Evolutionary conservation across 1,140 invertebrate species (phyloP).

Genomic region (Drosophila mauritiana): DNA sequence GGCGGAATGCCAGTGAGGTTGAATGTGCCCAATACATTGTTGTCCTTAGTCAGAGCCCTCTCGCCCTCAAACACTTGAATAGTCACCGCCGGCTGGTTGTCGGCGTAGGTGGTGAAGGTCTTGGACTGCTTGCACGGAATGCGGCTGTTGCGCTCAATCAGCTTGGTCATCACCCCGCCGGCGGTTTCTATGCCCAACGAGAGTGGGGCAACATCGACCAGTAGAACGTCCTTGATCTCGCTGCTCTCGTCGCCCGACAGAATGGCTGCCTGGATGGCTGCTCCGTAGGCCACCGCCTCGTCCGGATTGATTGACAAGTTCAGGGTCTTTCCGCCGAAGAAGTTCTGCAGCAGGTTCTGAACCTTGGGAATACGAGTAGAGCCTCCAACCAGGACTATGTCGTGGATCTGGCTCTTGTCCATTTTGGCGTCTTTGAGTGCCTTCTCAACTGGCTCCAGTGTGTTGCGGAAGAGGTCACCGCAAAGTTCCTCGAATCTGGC

Average conservation of each 20-base stretch:
- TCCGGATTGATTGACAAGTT: conserved; percentile 92
- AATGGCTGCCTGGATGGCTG: conserved; percentile 92
- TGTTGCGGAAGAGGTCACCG: conserved; percentile 90
- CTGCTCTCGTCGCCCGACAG: conserved; percentile 88
- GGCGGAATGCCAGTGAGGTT: conserved; percentile 92
- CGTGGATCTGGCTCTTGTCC: conserved; percentile 88
- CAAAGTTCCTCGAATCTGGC: conserved; percentile 94
- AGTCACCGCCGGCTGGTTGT: conserved; percentile 89
- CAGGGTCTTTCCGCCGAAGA: conserved; percentile 87
- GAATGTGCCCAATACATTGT: conserved; percentile 91
- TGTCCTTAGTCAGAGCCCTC: conserved; percentile 89
- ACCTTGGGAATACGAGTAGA: conserved; percentile 88
- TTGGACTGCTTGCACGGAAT: conserved; percentile 88
- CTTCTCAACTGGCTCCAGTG: conserved; percentile 89
- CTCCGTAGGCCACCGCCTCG: conserved; percentile 90
- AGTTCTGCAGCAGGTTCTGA: conserved; percentile 87
- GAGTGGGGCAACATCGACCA: conserved; percentile 86
- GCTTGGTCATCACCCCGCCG: conserved; percentile 88
- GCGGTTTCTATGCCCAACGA: conserved; percentile 87
- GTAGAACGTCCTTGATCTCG: conserved; percentile 89
- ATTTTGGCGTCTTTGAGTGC: conserved; percentile 90
- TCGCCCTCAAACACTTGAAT: conserved; percentile 90
- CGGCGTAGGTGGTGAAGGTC: conserved; percentile 88
- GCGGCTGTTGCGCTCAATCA: conserved; percentile 87
- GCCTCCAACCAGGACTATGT: conserved; percentile 88